These are phyloP conservation scores for Platyscapa corneri DNA, from an alignment of 1,140 invertebrate species.

Conservation along the genomic window DNA sequence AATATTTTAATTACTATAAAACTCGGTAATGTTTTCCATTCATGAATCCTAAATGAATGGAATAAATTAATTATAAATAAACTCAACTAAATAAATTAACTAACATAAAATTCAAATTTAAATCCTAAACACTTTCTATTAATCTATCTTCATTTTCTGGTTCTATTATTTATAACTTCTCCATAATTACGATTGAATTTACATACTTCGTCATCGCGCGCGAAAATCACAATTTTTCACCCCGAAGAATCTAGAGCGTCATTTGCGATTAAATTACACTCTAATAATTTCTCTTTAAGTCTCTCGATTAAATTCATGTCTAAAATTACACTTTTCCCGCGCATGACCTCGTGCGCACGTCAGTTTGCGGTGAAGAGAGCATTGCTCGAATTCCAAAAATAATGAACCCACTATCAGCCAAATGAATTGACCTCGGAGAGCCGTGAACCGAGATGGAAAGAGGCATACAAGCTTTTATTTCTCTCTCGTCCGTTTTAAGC, in stretches of 20 bases:
- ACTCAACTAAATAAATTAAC: background rate
- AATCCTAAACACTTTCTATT: background rate
- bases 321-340: slow-evolving; percentile 37
- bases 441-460: slow-evolving; percentile 17
- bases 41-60: background rate
- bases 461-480: background rate
- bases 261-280: slow-evolving; percentile 46
- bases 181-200: slow-evolving; percentile 8
- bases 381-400: slow-evolving; percentile 51
- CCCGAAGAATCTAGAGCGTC: slow-evolving; percentile 37
- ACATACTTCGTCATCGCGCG: background rate
- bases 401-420: slow-evolving; percentile 40
- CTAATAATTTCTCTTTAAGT: slow-evolving; percentile 47
- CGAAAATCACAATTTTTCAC: slow-evolving; percentile 38
- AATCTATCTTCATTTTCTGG: background rate
- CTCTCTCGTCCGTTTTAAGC: background rate
- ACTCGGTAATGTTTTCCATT: background rate
- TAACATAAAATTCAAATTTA: background rate
- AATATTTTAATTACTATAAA: background rate
- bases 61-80: background rate
- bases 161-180: background rate
- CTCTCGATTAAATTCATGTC: slow-evolving; percentile 34
- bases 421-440: slow-evolving; percentile 40
- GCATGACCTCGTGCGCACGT: background rate
- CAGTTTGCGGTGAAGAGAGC: slow-evolving; percentile 4